A percentile compares a stretch with the other conserved stretches of the same genome.
These are phyloP conservation scores for Crematogaster levior DNA, from an alignment of 2,888 invertebrate genomes.

Conservation along the genomic window DNA sequence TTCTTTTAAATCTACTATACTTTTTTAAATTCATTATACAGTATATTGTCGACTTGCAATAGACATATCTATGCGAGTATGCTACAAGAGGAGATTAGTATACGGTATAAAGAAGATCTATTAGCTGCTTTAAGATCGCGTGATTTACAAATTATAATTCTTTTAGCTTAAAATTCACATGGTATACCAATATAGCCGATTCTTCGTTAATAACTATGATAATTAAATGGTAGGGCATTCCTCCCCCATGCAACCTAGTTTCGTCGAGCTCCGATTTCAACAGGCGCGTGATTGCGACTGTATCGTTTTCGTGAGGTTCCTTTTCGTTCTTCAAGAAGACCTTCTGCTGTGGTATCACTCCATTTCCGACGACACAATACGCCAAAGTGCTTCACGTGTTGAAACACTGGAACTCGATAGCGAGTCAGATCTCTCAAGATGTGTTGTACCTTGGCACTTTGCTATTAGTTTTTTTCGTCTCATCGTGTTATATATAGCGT, in stretches of 20 bases:
- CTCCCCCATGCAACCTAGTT: slow-evolving; percentile 16
- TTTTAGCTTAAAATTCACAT: background rate
- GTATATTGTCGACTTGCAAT: background rate
- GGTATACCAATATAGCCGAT: background rate
- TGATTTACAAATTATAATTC: background rate
- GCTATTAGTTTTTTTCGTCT: slow-evolving; percentile 62
- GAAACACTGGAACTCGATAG: slow-evolving; percentile 66
- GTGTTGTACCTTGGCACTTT: slow-evolving; percentile 72
- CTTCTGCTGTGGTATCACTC: slow-evolving; percentile 47
- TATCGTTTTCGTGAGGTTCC: slow-evolving; percentile 28
- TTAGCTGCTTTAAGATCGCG: background rate
- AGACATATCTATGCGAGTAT: background rate
- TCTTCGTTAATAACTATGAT: background rate
- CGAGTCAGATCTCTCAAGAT: slow-evolving; percentile 69
- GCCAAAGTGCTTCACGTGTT: slow-evolving; percentile 69
- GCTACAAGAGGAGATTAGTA: background rate
- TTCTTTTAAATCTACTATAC: no score
- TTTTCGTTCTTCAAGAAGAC: slow-evolving; percentile 13
- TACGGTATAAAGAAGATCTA: background rate
- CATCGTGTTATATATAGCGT: no score
- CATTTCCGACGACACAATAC: slow-evolving; percentile 68
- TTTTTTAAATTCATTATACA: no score
- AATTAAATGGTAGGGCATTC: background rate
- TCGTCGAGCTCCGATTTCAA: slow-evolving; percentile 42
- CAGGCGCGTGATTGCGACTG: background rate